These are phyloP conservation scores for Fistularia tabacaria DNA, from an alignment of 2,797 vertebrate genomes.

Conservation along the genomic window DNA sequence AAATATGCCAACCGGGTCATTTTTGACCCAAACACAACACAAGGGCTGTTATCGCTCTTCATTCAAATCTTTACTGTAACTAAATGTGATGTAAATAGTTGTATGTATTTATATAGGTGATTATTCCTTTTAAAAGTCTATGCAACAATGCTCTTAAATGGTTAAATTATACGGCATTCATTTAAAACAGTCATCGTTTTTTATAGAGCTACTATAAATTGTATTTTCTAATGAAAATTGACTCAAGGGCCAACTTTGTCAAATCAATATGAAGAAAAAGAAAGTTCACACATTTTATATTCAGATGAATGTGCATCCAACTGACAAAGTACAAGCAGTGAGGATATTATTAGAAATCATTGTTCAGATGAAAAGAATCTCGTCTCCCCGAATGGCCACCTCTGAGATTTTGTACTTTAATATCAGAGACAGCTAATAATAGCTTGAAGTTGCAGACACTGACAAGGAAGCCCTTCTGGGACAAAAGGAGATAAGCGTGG, in stretches of 20 bases:
- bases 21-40: too few species aligned
- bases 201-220: not conserved
- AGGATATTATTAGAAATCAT: slow-evolving; percentile 40
- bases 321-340: slow-evolving; percentile 36
- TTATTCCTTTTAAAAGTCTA: too few species aligned
- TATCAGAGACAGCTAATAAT: slow-evolving; percentile 75
- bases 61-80: too few species aligned
- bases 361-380: slow-evolving; percentile 68
- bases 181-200: not conserved
- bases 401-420: slow-evolving; percentile 78
- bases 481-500: slow-evolving; percentile 72
- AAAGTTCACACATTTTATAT: slow-evolving; percentile 27
- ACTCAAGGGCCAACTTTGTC: slow-evolving; percentile 16
- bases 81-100: too few species aligned
- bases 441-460: slow-evolving; percentile 81
- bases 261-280: slow-evolving; percentile 35
- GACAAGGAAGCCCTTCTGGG: slow-evolving; percentile 83
- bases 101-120: too few species aligned
- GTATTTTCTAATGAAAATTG: slow-evolving; percentile 11
- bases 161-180: too few species aligned
- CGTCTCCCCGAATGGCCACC: slow-evolving; percentile 69
- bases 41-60: too few species aligned
- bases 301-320: slow-evolving; percentile 26
- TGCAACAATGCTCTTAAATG: too few species aligned
- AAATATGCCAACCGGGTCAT: too few species aligned